Base-by-base conservation (phyloP, 2,888 invertebrate species). In the Ichneumon xanthorius region DNA sequence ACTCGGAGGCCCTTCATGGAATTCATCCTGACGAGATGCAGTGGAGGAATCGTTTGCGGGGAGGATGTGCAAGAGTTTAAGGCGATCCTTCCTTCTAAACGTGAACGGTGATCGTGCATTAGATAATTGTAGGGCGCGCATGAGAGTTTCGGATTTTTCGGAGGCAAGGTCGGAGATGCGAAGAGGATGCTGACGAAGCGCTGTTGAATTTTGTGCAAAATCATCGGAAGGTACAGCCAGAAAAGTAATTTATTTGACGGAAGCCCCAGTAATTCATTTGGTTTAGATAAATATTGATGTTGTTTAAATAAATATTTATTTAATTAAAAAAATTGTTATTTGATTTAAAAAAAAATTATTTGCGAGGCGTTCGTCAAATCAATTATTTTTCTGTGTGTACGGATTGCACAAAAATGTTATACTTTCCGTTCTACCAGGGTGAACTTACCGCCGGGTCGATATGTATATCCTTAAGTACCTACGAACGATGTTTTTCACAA, bases 401-500 rank as follows among this genome's bases (percentile, higher is more conserved):
- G 11, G 45, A 4, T 45, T 14, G 3, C 45, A 14, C 3, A 45
- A 4, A 45, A 45, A 14, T 45, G 2, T 0, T 14, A 14, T 3
- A 14, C 11, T 45, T 14, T 45, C 14, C 3, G 45, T 14, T 40
- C 11, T 40, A 33, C 40, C 11, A 11, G 40, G 9, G 9, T 40
- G 11, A 40, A 40, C 40, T 40, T 40, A 40, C 11, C 40, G 40
- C 1, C 40, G 40, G 2, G 3, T 40, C 40, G 40, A 65, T 45
- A 65, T 33, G 19, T 48, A 73, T 53, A 72, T 55, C 26, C 63
- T 72, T 50, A 80, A 77, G 63, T 79, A 82, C 67, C 53, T 30
- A 14, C 48, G 45, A 70, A 76, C 53, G 67, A 83, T 80, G 77
- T 86, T 87, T 84, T 72, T 68, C 78, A 82, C 78, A 84, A 77